Evolutionary conservation across 1,140 invertebrate species (phyloP).

Genomic region (Hetaerina americana): DNA sequence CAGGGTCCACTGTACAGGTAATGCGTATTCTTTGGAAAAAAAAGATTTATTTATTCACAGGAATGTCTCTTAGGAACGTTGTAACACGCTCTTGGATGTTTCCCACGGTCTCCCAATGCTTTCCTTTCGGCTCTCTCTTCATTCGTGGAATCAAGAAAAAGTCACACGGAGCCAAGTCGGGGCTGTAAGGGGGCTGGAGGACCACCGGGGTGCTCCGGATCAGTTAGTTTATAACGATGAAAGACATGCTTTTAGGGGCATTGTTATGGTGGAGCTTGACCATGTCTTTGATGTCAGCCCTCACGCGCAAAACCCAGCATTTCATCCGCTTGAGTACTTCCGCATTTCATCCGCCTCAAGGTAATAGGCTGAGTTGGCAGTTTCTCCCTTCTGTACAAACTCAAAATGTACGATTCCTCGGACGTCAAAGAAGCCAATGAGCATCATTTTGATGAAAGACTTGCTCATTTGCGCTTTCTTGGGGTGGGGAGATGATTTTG

Average conservation of each 20-base stretch:
- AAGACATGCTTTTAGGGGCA: neutral
- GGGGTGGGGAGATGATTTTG: conserved; percentile 1
- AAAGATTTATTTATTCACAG: too few species aligned
- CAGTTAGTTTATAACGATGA: neutral
- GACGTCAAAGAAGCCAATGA: neutral
- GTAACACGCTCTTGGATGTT: too few species aligned
- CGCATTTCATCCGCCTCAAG: neutral
- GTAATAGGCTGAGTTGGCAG: neutral
- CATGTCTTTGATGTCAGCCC: neutral
- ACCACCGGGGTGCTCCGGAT: neutral
- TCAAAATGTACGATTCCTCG: neutral
- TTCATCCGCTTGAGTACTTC: neutral
- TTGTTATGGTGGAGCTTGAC: neutral
- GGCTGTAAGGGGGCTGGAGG: too few species aligned
- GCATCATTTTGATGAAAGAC: conserved; percentile 5
- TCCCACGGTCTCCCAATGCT: too few species aligned
- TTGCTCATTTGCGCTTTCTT: conserved; percentile 7
- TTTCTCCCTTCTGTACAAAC: neutral
- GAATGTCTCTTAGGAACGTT: too few species aligned
- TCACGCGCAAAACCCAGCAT: neutral
- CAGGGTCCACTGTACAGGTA: too few species aligned
- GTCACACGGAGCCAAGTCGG: too few species aligned
- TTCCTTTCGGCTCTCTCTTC: too few species aligned
- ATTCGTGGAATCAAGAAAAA: too few species aligned
- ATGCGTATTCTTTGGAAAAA: too few species aligned